Percentiles rank a stretch among this genome's conserved stretches.
phyloP scores from a whole-genome alignment of 2,113 vertebrate species.

The Ceyx melanurus region DNA sequence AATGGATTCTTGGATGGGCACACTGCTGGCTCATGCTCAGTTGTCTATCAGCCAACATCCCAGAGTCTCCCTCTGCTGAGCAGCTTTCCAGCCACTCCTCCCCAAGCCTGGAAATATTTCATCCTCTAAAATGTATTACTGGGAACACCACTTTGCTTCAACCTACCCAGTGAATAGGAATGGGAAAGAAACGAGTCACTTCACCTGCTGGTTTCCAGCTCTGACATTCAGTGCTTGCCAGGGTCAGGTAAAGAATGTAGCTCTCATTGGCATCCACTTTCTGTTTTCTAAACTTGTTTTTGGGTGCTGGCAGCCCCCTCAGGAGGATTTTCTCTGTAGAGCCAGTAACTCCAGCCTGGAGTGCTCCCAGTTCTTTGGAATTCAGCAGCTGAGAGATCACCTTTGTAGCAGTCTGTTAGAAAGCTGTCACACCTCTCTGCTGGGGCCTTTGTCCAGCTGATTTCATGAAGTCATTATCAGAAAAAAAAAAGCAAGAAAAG shows the following conservation, averaged over 20 bases:
- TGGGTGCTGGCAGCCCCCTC: background rate
- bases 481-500: background rate
- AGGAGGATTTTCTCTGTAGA: background rate
- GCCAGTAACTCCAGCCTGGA: background rate
- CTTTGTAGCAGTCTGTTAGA: background rate
- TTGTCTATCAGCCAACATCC: no score
- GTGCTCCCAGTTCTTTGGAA: background rate
- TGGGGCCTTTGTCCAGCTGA: background rate
- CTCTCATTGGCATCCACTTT: background rate
- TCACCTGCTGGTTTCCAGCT: background rate
- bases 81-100: no score
- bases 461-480: background rate
- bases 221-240: background rate
- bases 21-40: no score
- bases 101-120: background rate
- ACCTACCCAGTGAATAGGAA: background rate
- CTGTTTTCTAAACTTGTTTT: background rate
- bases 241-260: background rate
- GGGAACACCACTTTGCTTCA: background rate
- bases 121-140: background rate
- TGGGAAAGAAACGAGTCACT: background rate
- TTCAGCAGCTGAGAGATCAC: background rate
- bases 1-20: no score
- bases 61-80: no score
- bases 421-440: background rate